A percentile compares a stretch with the other conserved stretches of the same genome.
These are phyloP conservation scores for Meghimatium bilineatum DNA, from an alignment of 2,888 invertebrate species.

Conservation along the genomic window DNA sequence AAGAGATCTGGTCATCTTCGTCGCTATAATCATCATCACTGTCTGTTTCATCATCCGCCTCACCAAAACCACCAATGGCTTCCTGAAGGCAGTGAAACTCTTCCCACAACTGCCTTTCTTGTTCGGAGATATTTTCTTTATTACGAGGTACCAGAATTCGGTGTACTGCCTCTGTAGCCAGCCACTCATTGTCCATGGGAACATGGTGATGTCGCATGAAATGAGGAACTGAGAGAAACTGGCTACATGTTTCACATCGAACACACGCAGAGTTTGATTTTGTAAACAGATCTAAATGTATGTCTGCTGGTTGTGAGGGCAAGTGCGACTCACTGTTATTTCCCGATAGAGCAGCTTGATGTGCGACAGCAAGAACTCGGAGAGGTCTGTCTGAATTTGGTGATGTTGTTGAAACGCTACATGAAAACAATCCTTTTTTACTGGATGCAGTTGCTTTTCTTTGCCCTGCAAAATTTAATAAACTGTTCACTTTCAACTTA, in stretches of 20 bases:
- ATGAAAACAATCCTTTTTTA: constrained; percentile 44
- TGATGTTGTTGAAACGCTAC: constrained; percentile 26
- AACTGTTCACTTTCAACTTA: constrained; percentile 54
- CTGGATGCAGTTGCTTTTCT: constrained; percentile 18
- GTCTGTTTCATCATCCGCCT: constrained; percentile 46
- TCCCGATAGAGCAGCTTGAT: constrained; percentile 60
- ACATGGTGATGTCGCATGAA: constrained; percentile 72
- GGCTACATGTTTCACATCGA: constrained; percentile 69
- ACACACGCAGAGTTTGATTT: constrained; percentile 68
- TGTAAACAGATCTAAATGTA: constrained; percentile 67
- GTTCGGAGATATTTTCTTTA: constrained; percentile 58
- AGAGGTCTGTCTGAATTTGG: constrained; percentile 21
- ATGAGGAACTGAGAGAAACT: constrained; percentile 67
- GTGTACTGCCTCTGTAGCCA: constrained; percentile 59
- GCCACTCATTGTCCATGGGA: constrained; percentile 60
- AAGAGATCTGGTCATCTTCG: constrained; percentile 20
- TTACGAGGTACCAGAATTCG: constrained; percentile 65
- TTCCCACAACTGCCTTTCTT: constrained; percentile 63
- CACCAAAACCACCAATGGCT: constrained; percentile 48
- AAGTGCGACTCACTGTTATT: constrained; percentile 59
- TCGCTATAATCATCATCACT: constrained; percentile 31
- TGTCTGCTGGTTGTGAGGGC: constrained; percentile 54
- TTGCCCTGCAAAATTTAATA: constrained; percentile 49
- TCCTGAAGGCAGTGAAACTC: constrained; percentile 57
- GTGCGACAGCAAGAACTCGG: constrained; percentile 58